Conservation (phyloP, 2,113 vertebrate species). For the Oreochromis tanganicae region DNA sequence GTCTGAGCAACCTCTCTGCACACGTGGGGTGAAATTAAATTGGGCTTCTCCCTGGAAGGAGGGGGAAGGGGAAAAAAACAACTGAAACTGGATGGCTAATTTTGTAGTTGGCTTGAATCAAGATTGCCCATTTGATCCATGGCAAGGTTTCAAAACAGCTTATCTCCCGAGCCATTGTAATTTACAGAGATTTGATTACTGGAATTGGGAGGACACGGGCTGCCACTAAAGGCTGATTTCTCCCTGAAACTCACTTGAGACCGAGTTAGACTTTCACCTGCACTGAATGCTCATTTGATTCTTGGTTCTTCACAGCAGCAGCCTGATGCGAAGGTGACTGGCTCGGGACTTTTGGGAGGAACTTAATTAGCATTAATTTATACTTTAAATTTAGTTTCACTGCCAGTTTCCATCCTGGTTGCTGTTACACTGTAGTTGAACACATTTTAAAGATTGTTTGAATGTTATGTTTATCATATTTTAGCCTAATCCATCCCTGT, state of each 20-base stretch:
- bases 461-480: background rate
- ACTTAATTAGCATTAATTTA: background rate
- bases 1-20: background rate
- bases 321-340: background rate
- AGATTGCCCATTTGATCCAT: constrained; percentile 48
- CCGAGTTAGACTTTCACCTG: background rate
- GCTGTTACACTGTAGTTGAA: background rate
- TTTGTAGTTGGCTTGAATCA: constrained; percentile 34
- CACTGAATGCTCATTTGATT: background rate
- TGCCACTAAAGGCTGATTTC: constrained; percentile 7
- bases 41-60: background rate
- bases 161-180: constrained; percentile 24
- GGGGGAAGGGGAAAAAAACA: background rate
- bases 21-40: constrained; percentile 29
- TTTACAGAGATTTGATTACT: constrained; percentile 44
- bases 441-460: background rate
- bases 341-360: background rate
- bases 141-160: constrained; percentile 35
- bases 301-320: background rate
- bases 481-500: rapidly evolving
- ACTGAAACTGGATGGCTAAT: constrained; percentile 14
- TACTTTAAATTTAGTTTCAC: background rate
- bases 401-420: background rate
- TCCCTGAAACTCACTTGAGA: background rate
- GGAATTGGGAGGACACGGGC: constrained; percentile 19